phyloP scores from a whole-genome alignment of 2,888 invertebrate genomes.

The Phengaris arion region DNA sequence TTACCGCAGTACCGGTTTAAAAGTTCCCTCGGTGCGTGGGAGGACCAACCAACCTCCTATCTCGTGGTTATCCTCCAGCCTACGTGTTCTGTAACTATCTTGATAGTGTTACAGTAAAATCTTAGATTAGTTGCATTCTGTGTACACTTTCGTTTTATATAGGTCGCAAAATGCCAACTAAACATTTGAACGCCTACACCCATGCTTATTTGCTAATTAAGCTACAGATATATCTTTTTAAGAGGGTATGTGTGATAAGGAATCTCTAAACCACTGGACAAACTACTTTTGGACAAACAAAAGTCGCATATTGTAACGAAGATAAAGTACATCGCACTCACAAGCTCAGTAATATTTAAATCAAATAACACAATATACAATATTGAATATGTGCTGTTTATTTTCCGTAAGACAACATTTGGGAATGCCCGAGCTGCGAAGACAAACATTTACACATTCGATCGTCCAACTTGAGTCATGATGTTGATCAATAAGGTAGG shows the following conservation, averaged over 20 bases:
- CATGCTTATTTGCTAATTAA: not conserved
- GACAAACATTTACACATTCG: constrained; percentile 40
- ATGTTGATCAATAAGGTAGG: constrained; percentile 29
- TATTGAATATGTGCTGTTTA: constrained; percentile 1
- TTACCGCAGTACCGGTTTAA: constrained; percentile 31
- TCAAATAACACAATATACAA: not conserved
- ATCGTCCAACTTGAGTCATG: constrained; percentile 40
- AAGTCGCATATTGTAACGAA: not conserved
- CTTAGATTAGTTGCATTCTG: not conserved
- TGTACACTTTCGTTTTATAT: constrained; percentile 5
- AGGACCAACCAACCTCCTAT: constrained; percentile 36
- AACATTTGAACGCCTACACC: not conserved
- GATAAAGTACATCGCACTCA: not conserved
- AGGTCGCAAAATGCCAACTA: not conserved
- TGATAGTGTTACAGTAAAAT: not conserved
- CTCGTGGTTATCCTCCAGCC: constrained; percentile 8
- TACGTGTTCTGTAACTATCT: not conserved
- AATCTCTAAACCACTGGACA: too few relatives aligned
- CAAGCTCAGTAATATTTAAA: not conserved
- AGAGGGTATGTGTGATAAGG: too few relatives aligned
- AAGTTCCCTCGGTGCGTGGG: constrained; percentile 36
- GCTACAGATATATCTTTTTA: not conserved
- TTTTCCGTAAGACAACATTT: constrained; percentile 33
- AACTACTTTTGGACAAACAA: too few relatives aligned
- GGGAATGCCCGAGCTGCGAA: constrained; percentile 36